These are phyloP conservation scores for Hydrotaea cyrtoneurina DNA, from an alignment of 2,888 invertebrate species.

Conservation along the genomic window DNA sequence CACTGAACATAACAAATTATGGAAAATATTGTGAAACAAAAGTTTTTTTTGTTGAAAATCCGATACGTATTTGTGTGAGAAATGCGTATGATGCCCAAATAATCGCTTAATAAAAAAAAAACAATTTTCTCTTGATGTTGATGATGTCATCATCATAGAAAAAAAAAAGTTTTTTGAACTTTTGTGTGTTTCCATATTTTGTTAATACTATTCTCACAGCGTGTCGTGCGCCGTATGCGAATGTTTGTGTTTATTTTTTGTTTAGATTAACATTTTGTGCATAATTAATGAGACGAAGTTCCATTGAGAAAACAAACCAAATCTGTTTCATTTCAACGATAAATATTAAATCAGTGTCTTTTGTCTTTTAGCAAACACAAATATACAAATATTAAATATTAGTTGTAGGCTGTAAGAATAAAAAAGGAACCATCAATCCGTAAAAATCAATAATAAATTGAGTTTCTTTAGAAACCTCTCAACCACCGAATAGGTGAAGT, in stretches of 20 bases:
- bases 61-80: no score
- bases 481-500: not conserved
- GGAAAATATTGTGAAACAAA: no score
- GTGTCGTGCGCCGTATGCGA: not conserved
- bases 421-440: no score
- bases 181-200: conserved; percentile 27
- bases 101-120: no score
- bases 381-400: no score
- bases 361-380: no score
- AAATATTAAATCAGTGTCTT: not conserved
- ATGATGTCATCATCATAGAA: conserved; percentile 37
- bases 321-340: not conserved
- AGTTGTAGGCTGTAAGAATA: no score
- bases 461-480: conserved; percentile 17
- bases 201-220: not conserved
- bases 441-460: conserved; percentile 21
- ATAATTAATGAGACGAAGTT: conserved; percentile 17
- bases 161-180: not conserved
- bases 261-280: conserved; percentile 22
- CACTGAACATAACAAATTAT: no score
- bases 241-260: conserved; percentile 15
- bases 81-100: no score
- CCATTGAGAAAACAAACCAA: not conserved
- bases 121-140: not conserved
- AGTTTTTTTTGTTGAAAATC: no score